Base-by-base conservation (phyloP, 2,797 vertebrate species). In the Coregonus suidteri region DNA sequence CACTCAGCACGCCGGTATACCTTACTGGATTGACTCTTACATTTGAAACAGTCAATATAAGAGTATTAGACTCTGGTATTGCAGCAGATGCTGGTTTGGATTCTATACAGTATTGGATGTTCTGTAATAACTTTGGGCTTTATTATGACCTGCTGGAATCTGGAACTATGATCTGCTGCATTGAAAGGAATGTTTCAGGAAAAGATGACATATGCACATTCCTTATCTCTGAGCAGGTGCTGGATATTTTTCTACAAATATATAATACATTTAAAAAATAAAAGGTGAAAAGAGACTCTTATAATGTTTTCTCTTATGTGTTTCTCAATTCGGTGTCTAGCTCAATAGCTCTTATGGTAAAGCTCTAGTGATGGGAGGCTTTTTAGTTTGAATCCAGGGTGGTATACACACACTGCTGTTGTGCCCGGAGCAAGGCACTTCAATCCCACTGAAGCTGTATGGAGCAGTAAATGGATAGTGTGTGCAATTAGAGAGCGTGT, bases 351-450 rank as follows among this genome's bases (percentile, higher is more conserved):
- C 41, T 47, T 47, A 47, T 25, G 30, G 34, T 31, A n/a, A 6
- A 69, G 53, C 31, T 9, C 11, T 37, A 69, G n/a, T 54, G 3
- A 52, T 76, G 62, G 59, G 11, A 74, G 20, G 59, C 37, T 75
- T 31, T 16, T 53, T 78, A 75, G 73, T 59, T 64, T 76, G 20
- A 67, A 73, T 79, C 81, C 77, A 75, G 41, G 75, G 18, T 37
- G 66, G 77, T 77, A 4, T 53, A 11, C 6, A 71, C 6, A 31
- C 47, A 18, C 84, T 79, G 16, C 62, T 73, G 81, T 76, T 80
- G 76, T 84, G 80, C 81, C 81, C 70, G 3, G 18, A 83, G 87
- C 76, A 64, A 47, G 7, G 52, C 20, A 35, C 71, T 73, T 77
- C 80, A 85, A 84, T 79, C 76, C 79, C 6, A 68, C 41, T 74